Evolutionary conservation across 2,797 vertebrate species (phyloP), one percentile per base, ranked within the genome.

Genomic region (Loriculus beryllinus): DNA sequence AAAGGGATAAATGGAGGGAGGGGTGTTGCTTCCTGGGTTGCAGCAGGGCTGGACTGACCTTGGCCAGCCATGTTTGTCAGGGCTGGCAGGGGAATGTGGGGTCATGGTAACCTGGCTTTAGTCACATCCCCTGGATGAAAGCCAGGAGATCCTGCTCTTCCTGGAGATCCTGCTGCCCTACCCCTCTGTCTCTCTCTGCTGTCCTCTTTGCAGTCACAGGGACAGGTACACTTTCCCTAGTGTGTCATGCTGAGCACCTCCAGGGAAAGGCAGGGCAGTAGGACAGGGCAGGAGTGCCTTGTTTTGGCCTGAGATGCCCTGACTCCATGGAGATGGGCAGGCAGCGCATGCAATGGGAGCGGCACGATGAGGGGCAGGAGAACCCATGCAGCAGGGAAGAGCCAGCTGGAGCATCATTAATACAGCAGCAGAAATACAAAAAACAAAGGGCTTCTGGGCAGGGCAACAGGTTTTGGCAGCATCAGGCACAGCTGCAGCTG

Each of bases 21-120:
- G 62, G 56, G 49, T 74, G 48, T 60, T 42, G 15, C 85, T 92
- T 88, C 63, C 83, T 67, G 86, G 28, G 39, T 23, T 40, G 79
- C 76, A 82, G 43, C 14, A 2, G 64, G 60, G 69, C 56, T 86
- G 71, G 67, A 14, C 0, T 72, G 82, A 70, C 65, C 45, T 92
- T 80, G 80, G 40, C 62, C 8, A 9, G 54, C 49, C 3, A 4
- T 8, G 3, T 75, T 81, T 56, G 2, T 6, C 31, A 82, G 33
- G 43, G 42, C 62, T 91, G 62, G 39, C 1, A 1, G 54, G 22
- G 48, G 11, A 75, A 54, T 0, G 0, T 33, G 68, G 45, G 77
- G 52, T 86, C 78, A 60, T 45, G 67, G 88, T 87, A 95, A 84
- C 70, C 75, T 86, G 81, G 56, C 71, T 92, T 43, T 68, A 76